These are phyloP conservation scores for Gnathonemus echidnorhynchus DNA, from an alignment of 2,113 vertebrate genomes.

Conservation along the genomic window DNA sequence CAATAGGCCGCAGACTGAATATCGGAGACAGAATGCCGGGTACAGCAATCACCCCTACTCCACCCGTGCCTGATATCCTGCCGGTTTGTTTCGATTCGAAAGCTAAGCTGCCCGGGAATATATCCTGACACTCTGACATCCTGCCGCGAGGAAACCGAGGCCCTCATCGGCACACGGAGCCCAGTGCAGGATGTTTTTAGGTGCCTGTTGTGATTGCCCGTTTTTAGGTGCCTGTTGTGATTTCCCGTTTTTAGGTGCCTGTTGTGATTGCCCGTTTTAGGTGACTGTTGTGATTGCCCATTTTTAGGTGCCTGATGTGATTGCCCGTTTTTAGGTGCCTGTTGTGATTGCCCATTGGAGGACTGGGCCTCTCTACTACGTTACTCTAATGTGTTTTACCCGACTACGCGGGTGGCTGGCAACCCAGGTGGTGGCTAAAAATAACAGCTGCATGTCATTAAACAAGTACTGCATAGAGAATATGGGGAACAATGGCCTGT, in stretches of 20 bases:
- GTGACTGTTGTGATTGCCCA: background rate
- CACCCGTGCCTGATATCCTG: background rate
- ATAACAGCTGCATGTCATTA: background rate
- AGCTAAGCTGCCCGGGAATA: background rate
- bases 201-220: background rate
- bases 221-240: too few relatives aligned
- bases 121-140: background rate
- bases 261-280: too few relatives aligned
- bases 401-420: background rate
- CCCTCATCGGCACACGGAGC: background rate
- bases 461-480: background rate
- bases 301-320: background rate
- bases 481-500: background rate
- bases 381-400: background rate
- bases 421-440: background rate
- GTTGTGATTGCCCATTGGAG: background rate
- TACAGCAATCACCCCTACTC: background rate
- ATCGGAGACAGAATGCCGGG: background rate
- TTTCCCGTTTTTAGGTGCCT: too few relatives aligned
- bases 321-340: background rate
- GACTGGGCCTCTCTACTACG: background rate
- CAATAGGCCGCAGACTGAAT: background rate
- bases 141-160: background rate
- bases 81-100: background rate
- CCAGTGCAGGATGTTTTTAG: background rate